Conservation (phyloP, 2,113 vertebrate species). For the Charina bottae region DNA sequence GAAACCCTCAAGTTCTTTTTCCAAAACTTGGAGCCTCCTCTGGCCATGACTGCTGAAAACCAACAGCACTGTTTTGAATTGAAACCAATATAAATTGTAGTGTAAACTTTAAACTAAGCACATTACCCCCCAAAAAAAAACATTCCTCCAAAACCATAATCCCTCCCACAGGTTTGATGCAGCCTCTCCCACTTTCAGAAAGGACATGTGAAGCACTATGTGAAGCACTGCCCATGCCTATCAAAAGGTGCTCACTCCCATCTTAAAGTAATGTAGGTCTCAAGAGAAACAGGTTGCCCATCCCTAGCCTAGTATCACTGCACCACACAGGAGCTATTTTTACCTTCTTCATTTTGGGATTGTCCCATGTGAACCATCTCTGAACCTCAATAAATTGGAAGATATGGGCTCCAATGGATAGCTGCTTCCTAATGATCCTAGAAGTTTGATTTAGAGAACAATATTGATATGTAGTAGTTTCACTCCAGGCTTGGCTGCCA, state of each 20-base stretch:
- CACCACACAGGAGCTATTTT: background rate
- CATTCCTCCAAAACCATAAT: background rate
- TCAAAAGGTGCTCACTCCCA: background rate
- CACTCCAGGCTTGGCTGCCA: too few relatives aligned
- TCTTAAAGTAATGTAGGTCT: background rate
- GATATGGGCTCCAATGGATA: background rate
- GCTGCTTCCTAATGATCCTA: background rate
- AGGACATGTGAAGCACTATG: too few relatives aligned
- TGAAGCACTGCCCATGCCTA: background rate
- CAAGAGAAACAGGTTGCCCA: background rate
- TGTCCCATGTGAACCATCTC: background rate
- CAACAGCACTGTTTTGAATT: background rate
- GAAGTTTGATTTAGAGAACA: background rate
- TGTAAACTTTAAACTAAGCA: background rate
- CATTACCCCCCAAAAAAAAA: background rate
- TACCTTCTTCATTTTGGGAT: background rate
- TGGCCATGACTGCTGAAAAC: background rate
- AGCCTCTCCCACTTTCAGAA: background rate
- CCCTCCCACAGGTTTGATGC: background rate
- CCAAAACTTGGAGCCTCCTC: background rate
- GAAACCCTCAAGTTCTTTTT: background rate
- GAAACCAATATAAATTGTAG: background rate
- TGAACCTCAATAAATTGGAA: background rate
- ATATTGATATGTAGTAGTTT: background rate
- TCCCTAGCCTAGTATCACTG: background rate